Evolutionary conservation across 2,888 invertebrate species (phyloP).

Genomic region (Machimus rusticus): DNA sequence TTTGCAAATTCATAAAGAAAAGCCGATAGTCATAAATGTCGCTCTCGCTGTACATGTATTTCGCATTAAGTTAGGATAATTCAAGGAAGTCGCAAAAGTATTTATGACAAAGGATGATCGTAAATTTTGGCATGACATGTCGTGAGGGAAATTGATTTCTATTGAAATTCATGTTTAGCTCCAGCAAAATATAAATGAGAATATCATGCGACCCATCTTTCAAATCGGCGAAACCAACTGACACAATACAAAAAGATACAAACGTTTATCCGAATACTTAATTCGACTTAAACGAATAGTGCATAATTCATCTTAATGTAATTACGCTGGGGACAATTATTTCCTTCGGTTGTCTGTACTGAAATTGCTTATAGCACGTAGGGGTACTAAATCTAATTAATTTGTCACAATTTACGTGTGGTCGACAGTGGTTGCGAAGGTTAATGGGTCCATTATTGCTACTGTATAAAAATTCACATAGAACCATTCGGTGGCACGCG

Average conservation of each 20-base stretch:
- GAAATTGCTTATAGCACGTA: constrained; percentile 36
- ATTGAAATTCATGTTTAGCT: not conserved
- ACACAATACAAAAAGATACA: not conserved
- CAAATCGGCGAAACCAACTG: not conserved
- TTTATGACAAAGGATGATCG: not conserved
- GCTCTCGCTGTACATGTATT: not conserved
- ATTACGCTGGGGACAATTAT: not conserved
- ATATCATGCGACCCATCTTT: not conserved
- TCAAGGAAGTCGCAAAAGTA: not conserved
- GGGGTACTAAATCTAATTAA: constrained; percentile 44
- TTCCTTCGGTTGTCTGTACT: not conserved
- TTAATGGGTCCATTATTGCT: constrained; percentile 33
- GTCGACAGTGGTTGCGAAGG: not conserved
- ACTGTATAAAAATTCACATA: not conserved
- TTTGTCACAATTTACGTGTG: constrained; percentile 44
- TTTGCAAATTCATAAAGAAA: not conserved
- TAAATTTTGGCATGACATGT: not conserved
- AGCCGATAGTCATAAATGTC: not conserved
- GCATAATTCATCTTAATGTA: constrained; percentile 8
- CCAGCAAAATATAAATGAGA: not conserved
- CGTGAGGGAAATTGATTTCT: not conserved
- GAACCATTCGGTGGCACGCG: not conserved
- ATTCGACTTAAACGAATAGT: not conserved
- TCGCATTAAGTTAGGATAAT: not conserved
- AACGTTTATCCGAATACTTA: not conserved